Evolutionary conservation across 2,113 vertebrate species (phyloP).

Genomic region (Mesitornis unicolor): DNA sequence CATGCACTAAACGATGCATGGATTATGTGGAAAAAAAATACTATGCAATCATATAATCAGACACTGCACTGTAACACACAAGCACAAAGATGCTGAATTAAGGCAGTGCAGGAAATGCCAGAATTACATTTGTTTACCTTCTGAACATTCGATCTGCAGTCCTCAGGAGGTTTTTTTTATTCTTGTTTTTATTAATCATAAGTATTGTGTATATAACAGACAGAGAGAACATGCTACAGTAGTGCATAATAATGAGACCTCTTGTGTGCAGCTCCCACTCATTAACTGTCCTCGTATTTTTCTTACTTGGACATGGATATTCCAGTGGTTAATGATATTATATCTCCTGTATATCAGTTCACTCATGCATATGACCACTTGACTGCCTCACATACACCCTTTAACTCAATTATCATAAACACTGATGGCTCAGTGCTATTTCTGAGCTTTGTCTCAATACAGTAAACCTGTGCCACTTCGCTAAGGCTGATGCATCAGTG

Average conservation of each 20-base stretch:
- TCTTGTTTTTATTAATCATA: not conserved
- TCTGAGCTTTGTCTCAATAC: not conserved
- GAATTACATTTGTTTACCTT: not conserved
- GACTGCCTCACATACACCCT: constrained; percentile 28
- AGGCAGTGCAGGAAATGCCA: not conserved
- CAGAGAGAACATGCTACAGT: not conserved
- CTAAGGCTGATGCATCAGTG: not conserved
- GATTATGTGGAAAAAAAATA: not conserved
- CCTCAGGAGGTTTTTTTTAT: not conserved
- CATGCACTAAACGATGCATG: not conserved
- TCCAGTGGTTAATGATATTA: constrained; percentile 7
- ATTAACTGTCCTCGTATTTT: not conserved
- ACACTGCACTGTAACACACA: not conserved
- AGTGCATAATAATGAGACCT: not conserved
- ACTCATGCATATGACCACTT: constrained; percentile 29
- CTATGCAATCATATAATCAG: not conserved
- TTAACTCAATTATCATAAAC: constrained; percentile 50
- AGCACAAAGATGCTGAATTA: not conserved
- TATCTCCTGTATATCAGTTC: not conserved
- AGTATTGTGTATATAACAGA: not conserved
- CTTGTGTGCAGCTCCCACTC: not conserved
- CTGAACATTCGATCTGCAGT: not conserved
- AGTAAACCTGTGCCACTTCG: not conserved
- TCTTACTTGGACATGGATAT: not conserved
- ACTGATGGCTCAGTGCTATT: not conserved